A percentile compares a stretch with the other conserved stretches of the same genome.
Conservation (phyloP, 2,113 vertebrate genomes). For the Trogon melanurus region DNA sequence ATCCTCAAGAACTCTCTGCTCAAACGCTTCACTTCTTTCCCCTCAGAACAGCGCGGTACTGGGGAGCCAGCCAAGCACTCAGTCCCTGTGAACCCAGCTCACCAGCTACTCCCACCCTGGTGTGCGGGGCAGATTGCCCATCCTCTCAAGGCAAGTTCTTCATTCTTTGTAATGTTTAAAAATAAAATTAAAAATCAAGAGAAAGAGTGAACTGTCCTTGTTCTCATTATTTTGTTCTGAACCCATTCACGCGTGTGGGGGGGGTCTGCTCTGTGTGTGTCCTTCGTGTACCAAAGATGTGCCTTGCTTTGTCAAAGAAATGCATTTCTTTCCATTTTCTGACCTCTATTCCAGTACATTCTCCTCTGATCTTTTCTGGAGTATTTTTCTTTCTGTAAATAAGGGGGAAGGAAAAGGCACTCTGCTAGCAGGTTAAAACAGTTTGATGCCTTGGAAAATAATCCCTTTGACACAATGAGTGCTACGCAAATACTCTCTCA, state of each 20-base stretch:
- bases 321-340: not conserved
- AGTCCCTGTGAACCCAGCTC: not conserved
- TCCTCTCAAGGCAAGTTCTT: not conserved
- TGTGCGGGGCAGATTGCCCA: not conserved
- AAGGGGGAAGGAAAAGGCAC: not conserved
- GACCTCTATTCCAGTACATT: not conserved
- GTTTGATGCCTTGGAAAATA: not conserved
- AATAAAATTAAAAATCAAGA: not conserved
- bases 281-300: not conserved
- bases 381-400: not conserved
- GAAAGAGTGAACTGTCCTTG: not conserved
- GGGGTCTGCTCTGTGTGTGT: not conserved
- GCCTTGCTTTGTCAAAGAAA: not conserved
- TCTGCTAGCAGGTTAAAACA: not conserved
- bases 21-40: accelerated
- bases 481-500: conserved; percentile 4
- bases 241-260: accelerated
- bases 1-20: not conserved
- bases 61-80: too few relatives aligned
- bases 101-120: not conserved
- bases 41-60: not conserved
- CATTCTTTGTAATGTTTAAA: not conserved
- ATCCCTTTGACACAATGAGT: not conserved
- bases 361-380: not conserved
- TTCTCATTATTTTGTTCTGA: not conserved